These are phyloP conservation scores for Glyptemys insculpta DNA, from an alignment of 2,797 vertebrate genomes.

Conservation along the genomic window DNA sequence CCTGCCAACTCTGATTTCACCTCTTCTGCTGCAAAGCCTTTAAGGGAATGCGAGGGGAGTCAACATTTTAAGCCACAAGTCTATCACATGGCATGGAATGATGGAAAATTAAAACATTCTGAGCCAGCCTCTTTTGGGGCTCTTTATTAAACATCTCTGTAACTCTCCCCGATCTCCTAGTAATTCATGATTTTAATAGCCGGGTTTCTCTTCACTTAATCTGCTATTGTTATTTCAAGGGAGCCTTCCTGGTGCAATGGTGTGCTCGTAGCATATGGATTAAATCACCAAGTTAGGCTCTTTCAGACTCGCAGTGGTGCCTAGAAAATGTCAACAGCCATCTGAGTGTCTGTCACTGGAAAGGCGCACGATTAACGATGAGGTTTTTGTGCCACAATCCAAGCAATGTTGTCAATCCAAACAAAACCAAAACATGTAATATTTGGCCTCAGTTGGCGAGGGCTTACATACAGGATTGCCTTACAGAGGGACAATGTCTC, in stretches of 20 bases:
- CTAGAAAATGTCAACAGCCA: constrained; percentile 49
- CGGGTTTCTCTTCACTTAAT: constrained; percentile 51
- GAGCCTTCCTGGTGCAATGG: constrained; percentile 28
- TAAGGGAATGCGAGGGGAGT: constrained; percentile 41
- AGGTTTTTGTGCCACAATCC: background rate
- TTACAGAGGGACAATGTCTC: constrained; percentile 58
- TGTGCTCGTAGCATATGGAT: constrained; percentile 51
- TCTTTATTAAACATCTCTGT: constrained; percentile 63
- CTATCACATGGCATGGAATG: constrained; percentile 6
- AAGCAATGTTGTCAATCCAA: background rate
- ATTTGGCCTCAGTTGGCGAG: background rate
- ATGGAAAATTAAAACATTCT: constrained; percentile 51
- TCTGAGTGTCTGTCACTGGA: constrained; percentile 33
- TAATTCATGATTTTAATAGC: constrained; percentile 52
- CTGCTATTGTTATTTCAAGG: constrained; percentile 24
- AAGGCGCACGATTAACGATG: constrained; percentile 18
- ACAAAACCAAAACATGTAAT: background rate
- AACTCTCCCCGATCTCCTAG: constrained; percentile 47
- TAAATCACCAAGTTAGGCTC: constrained; percentile 35
- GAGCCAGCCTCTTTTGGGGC: constrained; percentile 29
- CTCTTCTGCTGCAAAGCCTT: constrained; percentile 54
- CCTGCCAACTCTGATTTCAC: constrained; percentile 67
- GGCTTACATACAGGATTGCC: background rate
- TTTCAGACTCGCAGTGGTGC: constrained; percentile 34
- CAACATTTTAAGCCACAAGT: constrained; percentile 49